Conservation (phyloP, 2,113 vertebrate genomes). For the Nicator chloris region DNA sequence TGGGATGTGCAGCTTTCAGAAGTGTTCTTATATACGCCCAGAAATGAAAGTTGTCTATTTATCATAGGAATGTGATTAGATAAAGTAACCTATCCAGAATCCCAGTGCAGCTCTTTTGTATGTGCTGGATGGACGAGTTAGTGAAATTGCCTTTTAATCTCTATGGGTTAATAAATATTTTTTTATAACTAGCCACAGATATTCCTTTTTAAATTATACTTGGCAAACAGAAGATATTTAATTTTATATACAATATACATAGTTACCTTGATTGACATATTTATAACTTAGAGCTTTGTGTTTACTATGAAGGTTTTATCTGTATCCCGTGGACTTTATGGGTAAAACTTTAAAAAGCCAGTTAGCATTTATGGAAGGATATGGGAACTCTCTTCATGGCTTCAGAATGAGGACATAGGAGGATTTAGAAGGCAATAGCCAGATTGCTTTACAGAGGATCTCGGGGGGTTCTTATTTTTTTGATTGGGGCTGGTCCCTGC, state of each 20-base stretch:
- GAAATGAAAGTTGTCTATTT: conserved; percentile 40
- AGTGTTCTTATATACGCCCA: conserved; percentile 32
- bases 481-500: conserved; percentile 51
- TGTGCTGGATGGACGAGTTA: not conserved
- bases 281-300: conserved; percentile 61
- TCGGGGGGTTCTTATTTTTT: not conserved
- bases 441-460: not conserved
- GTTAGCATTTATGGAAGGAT: not conserved
- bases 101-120: not conserved
- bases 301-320: conserved; percentile 52
- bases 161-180: conserved; percentile 42
- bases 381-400: not conserved
- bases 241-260: conserved; percentile 59
- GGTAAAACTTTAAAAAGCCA: not conserved
- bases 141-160: conserved; percentile 40
- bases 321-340: not conserved
- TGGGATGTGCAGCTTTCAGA: conserved; percentile 22
- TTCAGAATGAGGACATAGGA: not conserved
- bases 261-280: conserved; percentile 58
- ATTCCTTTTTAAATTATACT: conserved; percentile 64
- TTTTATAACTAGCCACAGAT: conserved; percentile 52
- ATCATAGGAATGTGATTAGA: conserved; percentile 1
- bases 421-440: not conserved
- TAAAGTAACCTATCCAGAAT: not conserved
- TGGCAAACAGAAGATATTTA: conserved; percentile 61